Evolutionary conservation across 2,797 vertebrate genomes (phyloP).

Genomic region (Urocyon cinereoargenteus): DNA sequence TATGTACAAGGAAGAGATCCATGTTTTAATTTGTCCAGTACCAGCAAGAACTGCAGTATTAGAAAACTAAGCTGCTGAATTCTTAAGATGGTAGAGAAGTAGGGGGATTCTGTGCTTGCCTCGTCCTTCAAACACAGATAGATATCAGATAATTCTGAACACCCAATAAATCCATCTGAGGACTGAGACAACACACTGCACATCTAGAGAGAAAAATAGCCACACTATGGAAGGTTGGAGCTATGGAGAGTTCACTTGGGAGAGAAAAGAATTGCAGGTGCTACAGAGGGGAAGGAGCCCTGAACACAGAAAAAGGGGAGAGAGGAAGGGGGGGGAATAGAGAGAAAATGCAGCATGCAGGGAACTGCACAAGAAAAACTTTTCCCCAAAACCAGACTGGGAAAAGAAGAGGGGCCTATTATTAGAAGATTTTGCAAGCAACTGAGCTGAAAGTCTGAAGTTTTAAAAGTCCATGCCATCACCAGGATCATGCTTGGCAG

Average conservation of each 20-base stretch:
- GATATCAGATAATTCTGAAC: background rate
- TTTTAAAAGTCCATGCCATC: background rate
- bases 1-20: background rate
- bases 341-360: background rate
- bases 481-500: background rate
- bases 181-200: background rate
- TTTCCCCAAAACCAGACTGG: background rate
- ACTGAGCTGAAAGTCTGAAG: background rate
- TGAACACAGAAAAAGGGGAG: background rate
- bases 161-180: background rate
- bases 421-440: background rate
- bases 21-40: background rate
- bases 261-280: background rate
- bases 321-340: background rate
- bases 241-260: background rate
- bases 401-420: background rate
- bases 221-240: background rate
- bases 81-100: background rate
- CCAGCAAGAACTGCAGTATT: background rate
- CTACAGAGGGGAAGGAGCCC: background rate
- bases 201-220: background rate
- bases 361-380: background rate
- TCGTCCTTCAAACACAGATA: background rate
- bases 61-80: background rate
- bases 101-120: background rate